Evolutionary conservation across 2,797 vertebrate species (phyloP).

Genomic region (Gymnothorax reevesii): DNA sequence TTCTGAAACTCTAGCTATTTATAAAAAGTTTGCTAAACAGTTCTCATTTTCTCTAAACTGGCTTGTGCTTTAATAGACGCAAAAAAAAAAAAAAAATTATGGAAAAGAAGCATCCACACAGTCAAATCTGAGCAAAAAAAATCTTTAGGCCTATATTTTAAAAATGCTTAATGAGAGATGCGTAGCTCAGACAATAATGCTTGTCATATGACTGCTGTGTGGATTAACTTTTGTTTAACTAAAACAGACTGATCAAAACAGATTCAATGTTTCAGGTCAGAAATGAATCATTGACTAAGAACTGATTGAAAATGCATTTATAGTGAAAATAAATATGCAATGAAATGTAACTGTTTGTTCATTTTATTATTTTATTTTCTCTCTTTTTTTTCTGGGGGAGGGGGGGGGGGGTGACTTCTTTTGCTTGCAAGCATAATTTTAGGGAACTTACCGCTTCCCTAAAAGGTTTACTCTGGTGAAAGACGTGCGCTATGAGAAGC

Average conservation of each 20-base stretch:
- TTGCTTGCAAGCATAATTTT: neutral
- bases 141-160: neutral
- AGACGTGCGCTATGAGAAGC: neutral
- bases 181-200: constrained; percentile 7
- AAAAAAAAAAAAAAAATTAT: neutral
- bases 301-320: constrained; percentile 28
- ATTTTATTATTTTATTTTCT: neutral
- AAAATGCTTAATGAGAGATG: neutral
- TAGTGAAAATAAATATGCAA: constrained; percentile 27
- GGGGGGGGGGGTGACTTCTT: neutral
- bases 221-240: neutral
- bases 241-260: constrained; percentile 5
- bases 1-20: constrained; percentile 4
- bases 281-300: constrained; percentile 64
- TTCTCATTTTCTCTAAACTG: neutral
- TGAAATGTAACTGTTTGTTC: constrained; percentile 1
- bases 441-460: neutral
- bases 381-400: no score
- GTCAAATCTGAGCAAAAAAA: neutral
- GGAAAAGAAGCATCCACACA: neutral
- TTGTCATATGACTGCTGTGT: neutral
- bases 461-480: neutral
- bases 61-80: constrained; percentile 1
- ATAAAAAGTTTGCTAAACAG: neutral
- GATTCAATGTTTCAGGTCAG: constrained; percentile 62